Evolutionary conservation across 1,140 invertebrate species (phyloP).

Genomic region (Scaptomyza hsui): DNA sequence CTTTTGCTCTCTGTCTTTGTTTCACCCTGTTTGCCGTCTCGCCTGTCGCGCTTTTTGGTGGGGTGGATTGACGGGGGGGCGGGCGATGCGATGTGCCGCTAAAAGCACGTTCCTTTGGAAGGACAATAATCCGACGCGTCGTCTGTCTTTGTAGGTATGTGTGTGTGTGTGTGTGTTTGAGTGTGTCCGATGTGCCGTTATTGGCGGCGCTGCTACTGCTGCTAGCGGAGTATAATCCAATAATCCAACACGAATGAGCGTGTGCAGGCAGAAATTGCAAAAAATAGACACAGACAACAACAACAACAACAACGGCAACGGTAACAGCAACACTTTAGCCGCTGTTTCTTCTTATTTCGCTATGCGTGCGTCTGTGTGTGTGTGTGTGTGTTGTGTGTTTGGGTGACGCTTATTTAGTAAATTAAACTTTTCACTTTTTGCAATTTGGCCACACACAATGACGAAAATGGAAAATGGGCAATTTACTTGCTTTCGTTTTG

Average conservation of each 20-base stretch:
- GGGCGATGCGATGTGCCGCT: constrained; percentile 17
- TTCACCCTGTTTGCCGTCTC: not conserved
- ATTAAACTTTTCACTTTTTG: constrained; percentile 81
- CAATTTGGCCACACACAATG: constrained; percentile 48
- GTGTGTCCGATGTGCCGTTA: constrained; percentile 56
- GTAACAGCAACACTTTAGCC: constrained; percentile 47
- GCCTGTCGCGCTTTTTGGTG: constrained; percentile 5
- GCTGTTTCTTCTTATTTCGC: constrained; percentile 25
- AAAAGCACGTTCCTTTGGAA: constrained; percentile 51
- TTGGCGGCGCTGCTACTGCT: constrained; percentile 49
- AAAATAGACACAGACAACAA: constrained; percentile 67
- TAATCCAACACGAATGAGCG: constrained; percentile 80
- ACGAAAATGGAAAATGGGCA: constrained; percentile 52
- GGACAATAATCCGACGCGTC: constrained; percentile 54
- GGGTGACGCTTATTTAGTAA: constrained; percentile 68
- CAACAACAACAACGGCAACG: constrained; percentile 37
- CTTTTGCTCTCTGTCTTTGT: not conserved
- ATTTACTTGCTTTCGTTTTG: constrained; percentile 50
- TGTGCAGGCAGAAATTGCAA: constrained; percentile 73
- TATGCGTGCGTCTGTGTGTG: constrained; percentile 6
- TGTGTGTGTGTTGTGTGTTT: constrained; percentile 15
- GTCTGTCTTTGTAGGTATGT: constrained; percentile 14
- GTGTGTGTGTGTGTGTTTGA: constrained; percentile 18
- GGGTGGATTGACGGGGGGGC: not conserved
- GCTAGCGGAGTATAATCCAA: constrained; percentile 67